Evolutionary conservation across 2,113 vertebrate genomes (phyloP), one percentile per base, ranked within the genome.

Genomic region (Seriola quinqueradiata): DNA sequence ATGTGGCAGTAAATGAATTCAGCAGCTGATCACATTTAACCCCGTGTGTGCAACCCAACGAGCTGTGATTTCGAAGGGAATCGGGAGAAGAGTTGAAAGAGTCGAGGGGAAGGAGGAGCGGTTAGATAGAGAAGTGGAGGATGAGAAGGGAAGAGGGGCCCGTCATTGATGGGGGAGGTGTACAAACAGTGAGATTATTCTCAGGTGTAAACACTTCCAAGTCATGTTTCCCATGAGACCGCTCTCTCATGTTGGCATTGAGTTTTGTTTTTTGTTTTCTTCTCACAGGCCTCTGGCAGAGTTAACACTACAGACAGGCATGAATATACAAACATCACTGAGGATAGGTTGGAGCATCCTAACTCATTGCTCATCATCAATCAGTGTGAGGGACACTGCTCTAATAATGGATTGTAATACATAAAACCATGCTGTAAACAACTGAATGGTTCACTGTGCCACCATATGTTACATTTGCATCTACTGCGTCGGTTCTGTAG

Each of bases 11-110:
- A 67, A 79, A 74, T 19, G 2, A 75, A 81, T 72, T 67, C 42
- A 46, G 46, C 66, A 63, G 44, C 64, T 79, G 81, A 77, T 58
- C 68, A 76, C 70, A 71, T 58, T 64, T 48, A 64, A 71, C 46
- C 44, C 21, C 10, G 10, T 0, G 3, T 36, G 12, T 36, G 36
- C 57, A 44, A 73, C 54, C n/a, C 59, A 59, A 73, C 72, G 79
- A 75, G 75, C 68, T 59, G 67, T 9, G 40, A 77, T 32, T 69
- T 57, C 23, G 70, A 65, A 70, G 57, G 11, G 71, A 28, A 63
- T 78, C 23, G 61, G 21, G 10, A 17, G 44, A 42, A n/a, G 38
- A 75, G 44, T 46, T 38, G 38, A 21, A 17, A 12, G n/a, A n/a
- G 48, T 44, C 13, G 4, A 5, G 55, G 61, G 28, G 57, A 10